Evolutionary conservation across 2,113 vertebrate species (phyloP), one percentile per base, ranked within the genome.

Genomic region (Chelonoidis abingdonii): DNA sequence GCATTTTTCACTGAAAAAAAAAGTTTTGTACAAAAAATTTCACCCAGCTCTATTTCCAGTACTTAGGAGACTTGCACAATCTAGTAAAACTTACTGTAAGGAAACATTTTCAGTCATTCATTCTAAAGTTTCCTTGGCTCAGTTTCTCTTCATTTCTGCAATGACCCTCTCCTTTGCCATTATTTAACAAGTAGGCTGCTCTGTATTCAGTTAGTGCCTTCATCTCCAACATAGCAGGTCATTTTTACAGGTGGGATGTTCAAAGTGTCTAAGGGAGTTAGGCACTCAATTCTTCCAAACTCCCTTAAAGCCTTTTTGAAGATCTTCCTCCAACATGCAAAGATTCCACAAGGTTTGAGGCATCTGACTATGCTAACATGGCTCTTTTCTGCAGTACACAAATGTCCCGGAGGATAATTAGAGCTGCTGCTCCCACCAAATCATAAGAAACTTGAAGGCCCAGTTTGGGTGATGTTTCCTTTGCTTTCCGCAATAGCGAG

Each of bases 61-160:
- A 69, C 53, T 59, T 87, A 24, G 41, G 7, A 78, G 75, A 47
- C 24, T 78, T 47, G 24, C 41, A 27, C 12, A 50, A 5, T 27
- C 14, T 53, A 83, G 29, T 31, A 86, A 79, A 62, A 0, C 1
- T 54, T 54, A 53, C 59, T 54, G 80, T 41, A 81, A 88, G 47
- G 83, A 85, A 16, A 5, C 49, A 5, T 59, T 78, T 95, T 69
- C 72, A 80, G 86, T 75, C 38, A 86, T 79, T 41, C n/a, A 69
- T 88, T 80, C 57, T 59, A 35, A 50, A 41, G 31, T 96, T 56
- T 86, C 56, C 50, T 90, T 89, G 62, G 80, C 78, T 93, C 54
- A 59, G 38, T 91, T 95, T 96, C 89, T 24, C 80, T 76, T 65
- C 22, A 21, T 19, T 80, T 49, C n/a, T 90, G 3, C 44, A 27